Base-by-base conservation (phyloP, 2,888 invertebrate genomes). In the Aleiodes testaceus region DNA sequence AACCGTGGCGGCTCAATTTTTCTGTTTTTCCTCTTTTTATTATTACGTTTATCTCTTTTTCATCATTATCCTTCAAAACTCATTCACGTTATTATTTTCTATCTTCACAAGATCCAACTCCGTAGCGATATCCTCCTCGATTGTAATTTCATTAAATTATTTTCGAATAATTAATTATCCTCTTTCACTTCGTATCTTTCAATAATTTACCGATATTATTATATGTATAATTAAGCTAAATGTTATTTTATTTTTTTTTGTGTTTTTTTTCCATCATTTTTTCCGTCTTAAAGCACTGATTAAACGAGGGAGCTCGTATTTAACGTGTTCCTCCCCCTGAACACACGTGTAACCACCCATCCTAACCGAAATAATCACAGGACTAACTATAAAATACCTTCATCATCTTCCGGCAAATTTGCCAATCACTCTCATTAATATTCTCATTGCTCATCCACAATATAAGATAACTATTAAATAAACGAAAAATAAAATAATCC, bases 311-410 rank as follows among this genome's bases (percentile, higher is more conserved):
- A 87, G 87, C 79, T 82, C 81, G 80, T 85, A 5, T 84, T 87
- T 86, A 86, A 83, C 85, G 87, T 87, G 85, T 82, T 78, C 81
- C 85, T 82, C 83, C 84, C 84, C 81, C 82, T 76, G 82, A 81
- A 82, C 87, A 86, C 87, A 83, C 74, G 72, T 79, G 75, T 80
- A 78, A 82, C 82, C 80, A 82, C 78, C 77, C 79, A 82, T 84
- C 84, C 85, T 86, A 86, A 86, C 82, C 84, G 84, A 86, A 84
- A 79, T 79, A 76, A 82, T 86, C 86, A 87, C 87, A 87, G 87
- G 87, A 87, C 87, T 87, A 87, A 87, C 85, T 86, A 86, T 82
- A 86, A 84, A 81, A 85, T 83, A 85, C 81, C 82, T 82, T 79
- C 64, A 22, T 45, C 45, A 22, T 30, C 16, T 45, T 44, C 2